A percentile compares a stretch with the other conserved stretches of the same genome.
phyloP scores from a whole-genome alignment of 92 coral and sea anemone genomes.

The Zoanthus solanderi region DNA sequence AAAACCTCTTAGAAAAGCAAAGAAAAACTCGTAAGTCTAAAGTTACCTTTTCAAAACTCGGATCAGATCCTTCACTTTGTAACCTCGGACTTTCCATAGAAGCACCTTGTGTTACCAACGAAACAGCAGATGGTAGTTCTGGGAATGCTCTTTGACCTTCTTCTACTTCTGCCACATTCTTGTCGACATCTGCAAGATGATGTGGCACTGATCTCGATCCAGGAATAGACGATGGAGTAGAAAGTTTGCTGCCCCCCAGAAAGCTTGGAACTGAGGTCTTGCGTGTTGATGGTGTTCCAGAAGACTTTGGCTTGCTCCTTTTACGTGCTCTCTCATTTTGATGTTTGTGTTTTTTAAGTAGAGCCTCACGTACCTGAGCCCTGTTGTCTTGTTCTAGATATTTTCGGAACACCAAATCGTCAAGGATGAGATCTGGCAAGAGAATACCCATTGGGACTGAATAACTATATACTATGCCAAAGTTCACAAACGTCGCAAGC shows the following conservation, averaged over 20 bases:
- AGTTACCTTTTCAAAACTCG: slow-evolving; percentile 64
- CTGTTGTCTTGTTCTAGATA: slow-evolving; percentile 88
- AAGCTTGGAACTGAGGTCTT: slow-evolving; percentile 64
- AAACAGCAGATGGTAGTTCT: slow-evolving; percentile 94
- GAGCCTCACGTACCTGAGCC: slow-evolving; percentile 76
- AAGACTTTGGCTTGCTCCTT: slow-evolving; percentile 56
- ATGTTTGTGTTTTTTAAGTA: slow-evolving; percentile 83
- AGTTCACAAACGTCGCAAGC: background rate
- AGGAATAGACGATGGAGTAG: slow-evolving; percentile 17
- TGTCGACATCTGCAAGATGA: slow-evolving; percentile 64
- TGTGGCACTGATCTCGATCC: slow-evolving; percentile 70
- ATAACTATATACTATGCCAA: background rate
- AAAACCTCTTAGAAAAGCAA: background rate
- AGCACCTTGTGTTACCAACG: slow-evolving; percentile 71
- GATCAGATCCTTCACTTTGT: slow-evolving; percentile 33
- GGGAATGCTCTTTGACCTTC: slow-evolving; percentile 66
- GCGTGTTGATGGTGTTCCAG: slow-evolving; percentile 59
- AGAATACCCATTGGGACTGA: background rate
- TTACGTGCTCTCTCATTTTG: slow-evolving; percentile 74
- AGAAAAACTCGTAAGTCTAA: background rate
- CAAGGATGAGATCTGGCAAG: slow-evolving; percentile 83
- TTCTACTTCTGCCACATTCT: slow-evolving; percentile 53
- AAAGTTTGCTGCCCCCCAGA: slow-evolving; percentile 4
- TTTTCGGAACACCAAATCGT: slow-evolving; percentile 86
- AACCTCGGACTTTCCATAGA: background rate